Evolutionary conservation across 2,113 vertebrate genomes (phyloP), one percentile per base, ranked within the genome.

Genomic region (Dascyllus trimaculatus): DNA sequence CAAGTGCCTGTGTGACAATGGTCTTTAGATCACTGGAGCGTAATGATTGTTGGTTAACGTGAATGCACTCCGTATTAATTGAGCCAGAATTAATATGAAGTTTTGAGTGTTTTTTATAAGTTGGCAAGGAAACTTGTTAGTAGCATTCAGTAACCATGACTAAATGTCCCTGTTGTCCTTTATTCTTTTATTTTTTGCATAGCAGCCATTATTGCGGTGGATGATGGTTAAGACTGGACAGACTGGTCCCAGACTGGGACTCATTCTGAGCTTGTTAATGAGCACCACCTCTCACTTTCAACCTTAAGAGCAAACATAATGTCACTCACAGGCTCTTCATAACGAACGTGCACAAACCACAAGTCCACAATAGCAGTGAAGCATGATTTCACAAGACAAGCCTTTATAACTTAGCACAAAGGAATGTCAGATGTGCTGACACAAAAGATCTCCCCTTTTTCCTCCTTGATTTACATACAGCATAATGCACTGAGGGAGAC

Each of bases 1-100:
- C 91, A 94, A 94, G 93, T 93, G 92, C 85, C 90, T 81, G 80
- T 89, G 89, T 88, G 93, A 95, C 94, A 93, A 94, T 94, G 86
- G 92, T 88, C 93, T 92, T 94, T 91, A 94, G 94, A 95, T 95
- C 93, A 88, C 58, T 82, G 81, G 85, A 91, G 93, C 93, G 80
- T 88, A 92, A 94, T 93, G 91, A 94, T 94, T 93, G 89, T 87
- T 87, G 92, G 82, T 91, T 84, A 92, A 93, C 82, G 72, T 88
- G 92, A 92, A 90, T 89, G 88, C 83, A 67, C 87, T 90, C 80
- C 32, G 83, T 75, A 94, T 93, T 94, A 94, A 93, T 93, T 94
- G 91, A 94, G 90, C 85, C 92, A 93, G 89, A 94, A 94, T 91
- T 93, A 93, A 94, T 93, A 78, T 89, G 90, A 92, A 77, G 80